phyloP scores from a whole-genome alignment of 2,113 vertebrate genomes.

The Sterna hirundo region DNA sequence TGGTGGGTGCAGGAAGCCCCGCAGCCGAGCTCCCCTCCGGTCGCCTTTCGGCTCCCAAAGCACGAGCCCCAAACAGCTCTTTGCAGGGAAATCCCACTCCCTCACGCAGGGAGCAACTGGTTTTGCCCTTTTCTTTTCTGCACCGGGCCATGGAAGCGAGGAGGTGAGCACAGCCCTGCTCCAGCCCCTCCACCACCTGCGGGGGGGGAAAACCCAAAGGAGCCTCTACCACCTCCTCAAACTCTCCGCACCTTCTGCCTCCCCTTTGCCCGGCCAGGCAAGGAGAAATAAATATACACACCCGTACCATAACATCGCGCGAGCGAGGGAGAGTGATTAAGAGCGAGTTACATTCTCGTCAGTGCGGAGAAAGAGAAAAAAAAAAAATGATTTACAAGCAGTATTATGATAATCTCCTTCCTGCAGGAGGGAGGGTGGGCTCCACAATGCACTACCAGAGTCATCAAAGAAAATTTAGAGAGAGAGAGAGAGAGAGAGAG shows the following conservation, averaged over 20 bases:
- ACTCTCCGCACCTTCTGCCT: background rate
- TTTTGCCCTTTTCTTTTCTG: background rate
- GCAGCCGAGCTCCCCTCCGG: background rate
- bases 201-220: background rate
- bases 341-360: constrained; percentile 72
- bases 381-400: constrained; percentile 73
- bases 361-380: constrained; percentile 13
- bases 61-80: background rate
- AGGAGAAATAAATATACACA: background rate
- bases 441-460: background rate
- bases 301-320: background rate
- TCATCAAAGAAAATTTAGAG: constrained; percentile 53
- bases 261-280: background rate
- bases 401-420: constrained; percentile 70
- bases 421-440: constrained; percentile 61
- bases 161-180: background rate
- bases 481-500: background rate
- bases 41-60: background rate
- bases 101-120: rapidly evolving
- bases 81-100: background rate
- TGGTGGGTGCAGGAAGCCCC: background rate
- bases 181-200: rapidly evolving
- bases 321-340: constrained; percentile 66
- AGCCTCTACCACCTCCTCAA: background rate
- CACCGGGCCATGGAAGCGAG: background rate